phyloP scores from a whole-genome alignment of 2,797 vertebrate genomes.

The Pygocentrus nattereri region DNA sequence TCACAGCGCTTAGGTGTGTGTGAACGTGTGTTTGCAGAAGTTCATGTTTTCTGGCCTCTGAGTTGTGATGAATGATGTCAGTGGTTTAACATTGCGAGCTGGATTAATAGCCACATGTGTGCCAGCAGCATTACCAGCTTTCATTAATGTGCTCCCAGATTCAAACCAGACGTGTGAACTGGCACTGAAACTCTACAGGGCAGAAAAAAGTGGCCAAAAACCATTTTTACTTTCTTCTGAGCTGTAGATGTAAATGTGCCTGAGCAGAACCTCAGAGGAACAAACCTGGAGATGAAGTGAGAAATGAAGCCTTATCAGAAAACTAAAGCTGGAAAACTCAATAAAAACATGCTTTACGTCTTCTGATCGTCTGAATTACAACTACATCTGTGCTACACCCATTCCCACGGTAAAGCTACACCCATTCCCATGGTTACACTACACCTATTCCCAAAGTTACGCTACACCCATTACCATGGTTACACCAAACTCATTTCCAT shows the following conservation, averaged over 20 bases:
- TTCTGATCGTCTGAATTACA: too few species aligned
- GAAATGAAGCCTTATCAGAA: neutral
- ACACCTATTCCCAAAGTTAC: too few species aligned
- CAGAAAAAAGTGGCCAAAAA: conserved; percentile 6
- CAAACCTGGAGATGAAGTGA: neutral
- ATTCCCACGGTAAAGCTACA: too few species aligned
- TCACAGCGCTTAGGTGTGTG: conserved; percentile 24
- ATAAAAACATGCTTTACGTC: too few species aligned
- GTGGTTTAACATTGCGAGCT: conserved; percentile 53
- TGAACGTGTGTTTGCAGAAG: conserved; percentile 31
- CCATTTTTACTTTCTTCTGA: neutral
- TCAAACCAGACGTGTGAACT: conserved; percentile 45
- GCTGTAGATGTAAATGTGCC: neutral
- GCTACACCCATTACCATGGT: too few species aligned
- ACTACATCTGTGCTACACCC: too few species aligned
- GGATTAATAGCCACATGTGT: conserved; percentile 41
- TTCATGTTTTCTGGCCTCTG: conserved; percentile 23
- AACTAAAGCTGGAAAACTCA: neutral
- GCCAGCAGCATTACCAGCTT: conserved; percentile 44
- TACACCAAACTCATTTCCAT: too few species aligned
- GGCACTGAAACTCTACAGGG: neutral
- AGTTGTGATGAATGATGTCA: conserved; percentile 35
- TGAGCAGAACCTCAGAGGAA: neutral
- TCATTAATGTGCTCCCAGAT: conserved; percentile 52
- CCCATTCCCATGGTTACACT: too few species aligned